Evolutionary conservation across 2,113 vertebrate genomes (phyloP), one percentile per base, ranked within the genome.

Genomic region (Etheostoma spectabile): DNA sequence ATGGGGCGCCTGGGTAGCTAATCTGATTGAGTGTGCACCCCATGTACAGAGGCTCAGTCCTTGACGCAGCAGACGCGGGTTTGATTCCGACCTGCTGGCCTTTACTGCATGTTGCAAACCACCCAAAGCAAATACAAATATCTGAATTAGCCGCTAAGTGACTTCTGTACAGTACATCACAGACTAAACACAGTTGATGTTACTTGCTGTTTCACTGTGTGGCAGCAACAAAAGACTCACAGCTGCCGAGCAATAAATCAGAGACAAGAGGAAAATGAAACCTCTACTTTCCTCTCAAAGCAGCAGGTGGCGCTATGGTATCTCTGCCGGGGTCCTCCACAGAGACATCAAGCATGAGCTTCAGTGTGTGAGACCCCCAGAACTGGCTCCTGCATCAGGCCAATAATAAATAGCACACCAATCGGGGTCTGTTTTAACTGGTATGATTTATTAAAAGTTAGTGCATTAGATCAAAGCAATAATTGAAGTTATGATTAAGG

Each of bases 221-320:
- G 65, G 45, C 71, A 65, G 18, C 57, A 89, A 88, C 84, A 89
- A 83, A 81, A 87, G 84, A 63, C 74, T 74, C 76, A 6, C 80
- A 84, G 85, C 80, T 88, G 83, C 81, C 84, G 64, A 84, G 77
- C 80, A 27, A 62, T 79, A 73, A 79, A 75, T 80, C 68, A 73
- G 30, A 72, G 19, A 33, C 8, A 7, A 69, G 52, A 22, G 38
- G 71, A 45, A 35, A 64, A 22, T 0, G 1, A 27, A 12, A 5
- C 30, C 11, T 14, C 4, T 0, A 4, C 7, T 80, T 63, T 77
- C 48, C 5, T 46, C 13, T 8, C 0, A 0, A 46, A 49, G 64
- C 91, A 91, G 80, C 65, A 85, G 87, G 90, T 88, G 93, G 93
- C 57, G 83, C 89, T 93, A 61, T 89, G 86, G 85, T 42, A 61